Evolutionary conservation across 2,888 invertebrate genomes (phyloP), one percentile per base, ranked within the genome.

Genomic region (Heliothis peltigera): DNA sequence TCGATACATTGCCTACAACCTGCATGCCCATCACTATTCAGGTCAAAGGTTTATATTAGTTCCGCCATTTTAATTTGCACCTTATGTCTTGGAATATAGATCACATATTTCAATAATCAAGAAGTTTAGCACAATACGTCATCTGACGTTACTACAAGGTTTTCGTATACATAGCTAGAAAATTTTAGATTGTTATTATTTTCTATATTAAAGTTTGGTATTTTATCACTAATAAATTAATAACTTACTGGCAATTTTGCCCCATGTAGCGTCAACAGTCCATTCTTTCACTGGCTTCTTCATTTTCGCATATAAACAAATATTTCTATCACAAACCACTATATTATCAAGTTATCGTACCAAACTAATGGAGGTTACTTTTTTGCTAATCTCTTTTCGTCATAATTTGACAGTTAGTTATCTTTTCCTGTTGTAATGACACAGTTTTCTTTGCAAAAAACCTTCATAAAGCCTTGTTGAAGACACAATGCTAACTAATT

Each of bases 241-340:
- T 8, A 32, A 82, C 84, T 87, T 89, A 87, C 93, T 91, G 76
- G 96, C 94, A 46, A 96, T 84, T 74, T 94, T 89, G 18, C 96
- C 96, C 96, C 96, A 96, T 3, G 92, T 92, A 6, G 94, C 90
- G 1, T 90, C 84, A 4, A 96, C 79, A 57, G 82, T 80, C 73
- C 92, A 82, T 83, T 96, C 95, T 46, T 83, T 83, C 4, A 68
- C 35, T 0, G 8, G 1, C 56, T 65, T 79, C 25, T 68, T 77
- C 70, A 52, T 68, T 67, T 52, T 59, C 6, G 28, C 10, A 15
- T 22, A 69, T n/a, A 48, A 7, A 49, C 28, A 25, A 49, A 12
- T 32, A 32, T 39, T 39, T 39, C 39, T 39, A 39, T 39, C 32
- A 10, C 5, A 6, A 25, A 10, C 7, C 32, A 25, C 25, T 4